Evolutionary conservation across 2,888 invertebrate species (phyloP).

Genomic region (Polietes domitor): DNA sequence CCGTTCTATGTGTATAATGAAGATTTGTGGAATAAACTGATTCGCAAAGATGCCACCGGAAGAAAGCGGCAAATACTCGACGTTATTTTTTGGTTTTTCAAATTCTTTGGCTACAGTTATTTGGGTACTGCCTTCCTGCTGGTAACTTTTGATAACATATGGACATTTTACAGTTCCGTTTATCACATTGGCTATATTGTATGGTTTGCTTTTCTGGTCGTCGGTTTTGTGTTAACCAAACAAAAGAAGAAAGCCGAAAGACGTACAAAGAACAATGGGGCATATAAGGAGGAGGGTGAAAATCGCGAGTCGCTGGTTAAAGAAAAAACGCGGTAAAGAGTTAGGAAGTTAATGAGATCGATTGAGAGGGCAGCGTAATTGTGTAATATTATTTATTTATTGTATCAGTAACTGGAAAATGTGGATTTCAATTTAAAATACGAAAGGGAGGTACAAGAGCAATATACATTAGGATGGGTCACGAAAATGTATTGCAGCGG

Average conservation of each 20-base stretch:
- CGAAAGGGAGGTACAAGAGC: too few species aligned
- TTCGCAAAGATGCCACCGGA: conserved; percentile 85
- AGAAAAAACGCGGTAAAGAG: conserved; percentile 42
- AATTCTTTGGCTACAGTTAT: conserved; percentile 94
- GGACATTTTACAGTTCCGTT: conserved; percentile 85
- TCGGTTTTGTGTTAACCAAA: conserved; percentile 73
- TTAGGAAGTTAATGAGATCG: not conserved
- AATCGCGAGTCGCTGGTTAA: not conserved
- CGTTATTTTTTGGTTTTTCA: conserved; percentile 89
- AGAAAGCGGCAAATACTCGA: conserved; percentile 84
- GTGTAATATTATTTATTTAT: not conserved
- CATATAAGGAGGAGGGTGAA: not conserved
- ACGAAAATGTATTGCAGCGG: too few species aligned
- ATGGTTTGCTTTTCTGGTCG: conserved; percentile 73
- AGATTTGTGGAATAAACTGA: conserved; percentile 89
- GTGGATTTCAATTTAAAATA: too few species aligned
- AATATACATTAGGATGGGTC: too few species aligned
- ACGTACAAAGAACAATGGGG: conserved; percentile 31
- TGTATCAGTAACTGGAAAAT: too few species aligned
- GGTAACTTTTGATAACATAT: conserved; percentile 86
- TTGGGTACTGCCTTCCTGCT: conserved; percentile 94
- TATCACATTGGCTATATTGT: conserved; percentile 83
- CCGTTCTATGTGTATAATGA: conserved; percentile 94
- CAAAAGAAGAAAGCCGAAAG: conserved; percentile 70
- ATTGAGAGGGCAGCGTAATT: not conserved